Base-by-base conservation (phyloP, 1,140 invertebrate genomes). In the Gonatopus flavifemur region DNA sequence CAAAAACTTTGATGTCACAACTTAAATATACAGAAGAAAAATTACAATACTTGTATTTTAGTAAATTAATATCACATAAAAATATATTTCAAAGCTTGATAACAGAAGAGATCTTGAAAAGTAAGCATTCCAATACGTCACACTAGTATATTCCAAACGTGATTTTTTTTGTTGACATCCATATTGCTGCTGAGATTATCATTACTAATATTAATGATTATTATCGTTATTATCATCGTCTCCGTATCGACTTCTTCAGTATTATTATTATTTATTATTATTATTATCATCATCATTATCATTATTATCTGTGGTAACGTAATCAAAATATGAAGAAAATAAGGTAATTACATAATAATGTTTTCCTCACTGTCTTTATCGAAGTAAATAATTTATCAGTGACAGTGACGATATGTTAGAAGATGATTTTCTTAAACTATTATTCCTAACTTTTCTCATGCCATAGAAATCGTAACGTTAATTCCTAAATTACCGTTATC, bases 401-500 rank as follows among this genome's bases (percentile, higher is more conserved):
- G n/a, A n/a, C n/a, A n/a, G n/a, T n/a, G n/a, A 32, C 52, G 46
- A 43, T 52, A 62, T 57, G 35, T 37, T 45, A 33, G 39, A 38
- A 38, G n/a, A n/a, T 43, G 37, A 35, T 57, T 59, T 59, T n/a
- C n/a, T n/a, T 42, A 64, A 32, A 59, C 46, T 36, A 46, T 33
- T 53, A 59, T 64, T 43, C 63, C 56, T 37, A 59, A 40, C 40
- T 74, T 75, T 54, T 58, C 66, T 77, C 78, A 89, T 76, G 89
- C 88, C 83, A 91, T 88, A 50, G 91, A 94, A 76, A 99, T 99
- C 66, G 97, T 98, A 53, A 99, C 98, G 81, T 99, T 99, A 60
- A 99, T 99, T 57, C 96, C 97, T 47, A 99, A 83, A 80, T 99
- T 99, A 5, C 96, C 97, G 80, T 98, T 98, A 73, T 99, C 97